Base-by-base conservation (phyloP, 2,113 vertebrate species). In the Ochotona princeps region DNA sequence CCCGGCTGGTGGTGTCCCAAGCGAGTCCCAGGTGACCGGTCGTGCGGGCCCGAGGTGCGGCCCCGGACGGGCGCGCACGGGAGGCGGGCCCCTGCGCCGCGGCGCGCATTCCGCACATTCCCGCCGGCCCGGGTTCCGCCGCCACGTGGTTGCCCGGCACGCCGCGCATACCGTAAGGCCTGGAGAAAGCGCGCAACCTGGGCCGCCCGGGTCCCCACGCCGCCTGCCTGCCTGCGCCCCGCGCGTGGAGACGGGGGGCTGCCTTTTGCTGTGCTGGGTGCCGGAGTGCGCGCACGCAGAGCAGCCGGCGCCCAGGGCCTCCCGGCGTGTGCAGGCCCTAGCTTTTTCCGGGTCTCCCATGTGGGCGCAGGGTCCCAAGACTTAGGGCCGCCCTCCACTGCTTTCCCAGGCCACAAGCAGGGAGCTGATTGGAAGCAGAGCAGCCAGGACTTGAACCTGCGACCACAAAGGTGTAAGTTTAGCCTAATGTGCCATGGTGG, bases 101-200 rank as follows among this genome's bases (percentile, higher is more conserved):
- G 97, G 97, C 96, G 94, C 91, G 97, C 98, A 99, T 99, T 99
- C 99, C 98, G 96, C 69, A 89, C 97, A 99, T 99, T 99, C 99
- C 97, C 98, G 96, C 94, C 95, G 91, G 94, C 97, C 96, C 78
- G 38, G 91, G 97, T 38, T 93, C 96, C 73, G 87, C 95, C 83
- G 96, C 97, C 98, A 98, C 97, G 97, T 98, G 97, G 97, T 96
- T 63, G 97, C 96, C 73, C 70, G 63, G 93, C 76, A 92, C 76
- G 84, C 95, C 88, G 92, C 95, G 79, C 84, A 61, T 98, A 98
- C 98, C 98, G 98, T 99, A 98, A 98, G 97, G 93, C 63, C 75
- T 89, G 66, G 94, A 97, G 97, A 90, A 97, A 94, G 72, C 78
- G 97, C 92, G 87, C 97, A 86, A 8, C 0, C 3, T 17, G n/a